phyloP scores from a whole-genome alignment of 2,888 invertebrate species.

The Cataglyphis altisquamis region DNA sequence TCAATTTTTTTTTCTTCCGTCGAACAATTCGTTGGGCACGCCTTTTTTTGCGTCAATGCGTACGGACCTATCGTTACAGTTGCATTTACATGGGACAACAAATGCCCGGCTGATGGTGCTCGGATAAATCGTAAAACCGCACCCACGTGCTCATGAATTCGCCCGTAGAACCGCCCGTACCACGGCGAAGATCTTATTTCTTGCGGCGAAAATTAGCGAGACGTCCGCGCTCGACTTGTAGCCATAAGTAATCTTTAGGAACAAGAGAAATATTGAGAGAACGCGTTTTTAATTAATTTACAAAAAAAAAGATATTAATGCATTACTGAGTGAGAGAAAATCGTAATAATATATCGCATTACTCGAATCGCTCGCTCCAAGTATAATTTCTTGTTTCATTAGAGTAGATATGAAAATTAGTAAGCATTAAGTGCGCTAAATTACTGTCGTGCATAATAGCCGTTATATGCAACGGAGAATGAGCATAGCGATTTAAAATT shows the following conservation, averaged over 20 bases:
- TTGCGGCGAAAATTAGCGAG: constrained; percentile 25
- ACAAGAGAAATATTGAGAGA: background rate
- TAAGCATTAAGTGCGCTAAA: constrained; percentile 26
- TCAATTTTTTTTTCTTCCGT: constrained; percentile 74
- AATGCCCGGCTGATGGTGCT: constrained; percentile 47
- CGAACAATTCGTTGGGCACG: constrained; percentile 70
- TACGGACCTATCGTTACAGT: constrained; percentile 61
- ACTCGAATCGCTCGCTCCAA: background rate
- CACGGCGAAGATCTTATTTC: background rate
- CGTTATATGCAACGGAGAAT: constrained; percentile 29
- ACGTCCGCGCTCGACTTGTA: background rate
- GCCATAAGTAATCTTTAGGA: background rate
- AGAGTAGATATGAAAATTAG: constrained; percentile 35
- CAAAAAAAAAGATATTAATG: background rate
- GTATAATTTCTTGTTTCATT: constrained; percentile 28
- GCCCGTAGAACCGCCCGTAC: background rate
- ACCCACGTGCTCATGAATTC: constrained; percentile 61
- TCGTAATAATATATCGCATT: background rate
- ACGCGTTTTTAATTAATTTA: background rate
- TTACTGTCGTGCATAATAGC: constrained; percentile 31
- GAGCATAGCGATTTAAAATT: constrained; percentile 28
- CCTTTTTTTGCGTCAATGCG: constrained; percentile 62
- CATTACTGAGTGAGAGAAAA: constrained; percentile 2
- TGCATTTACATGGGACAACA: constrained; percentile 60
- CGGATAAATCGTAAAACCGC: constrained; percentile 62